Percentiles rank a stretch among this genome's conserved stretches.
These are phyloP conservation scores for Engystomops pustulosus DNA, from an alignment of 2,113 vertebrate genomes.

Conservation along the genomic window DNA sequence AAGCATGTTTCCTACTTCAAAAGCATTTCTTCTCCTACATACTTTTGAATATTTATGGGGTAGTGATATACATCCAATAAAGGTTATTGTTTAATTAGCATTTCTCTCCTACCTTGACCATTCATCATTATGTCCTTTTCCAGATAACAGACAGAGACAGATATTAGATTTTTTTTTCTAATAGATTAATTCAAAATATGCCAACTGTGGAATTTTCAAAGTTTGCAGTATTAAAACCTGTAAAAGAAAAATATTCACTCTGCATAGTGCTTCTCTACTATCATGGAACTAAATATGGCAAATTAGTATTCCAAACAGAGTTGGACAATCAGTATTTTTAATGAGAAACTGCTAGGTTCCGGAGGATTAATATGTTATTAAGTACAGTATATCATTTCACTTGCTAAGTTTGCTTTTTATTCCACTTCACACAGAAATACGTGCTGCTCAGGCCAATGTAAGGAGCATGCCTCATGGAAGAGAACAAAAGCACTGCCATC, in stretches of 20 bases:
- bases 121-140: constrained; percentile 48
- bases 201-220: constrained; percentile 47
- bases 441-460: constrained; percentile 37
- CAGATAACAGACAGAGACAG: constrained; percentile 31
- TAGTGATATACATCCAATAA: constrained; percentile 9
- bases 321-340: constrained; percentile 54
- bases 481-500: constrained; percentile 53
- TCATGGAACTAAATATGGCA: constrained; percentile 38
- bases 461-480: constrained; percentile 48
- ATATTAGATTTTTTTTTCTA: constrained; percentile 37
- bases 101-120: constrained; percentile 29
- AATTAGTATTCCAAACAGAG: constrained; percentile 55
- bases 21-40: not conserved
- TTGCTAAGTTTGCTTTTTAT: constrained; percentile 47
- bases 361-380: constrained; percentile 60
- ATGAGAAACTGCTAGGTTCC: constrained; percentile 56
- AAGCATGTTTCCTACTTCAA: not conserved
- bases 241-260: constrained; percentile 19
- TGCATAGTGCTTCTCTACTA: constrained; percentile 24
- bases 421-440: constrained; percentile 49
- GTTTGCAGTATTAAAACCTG: constrained; percentile 29
- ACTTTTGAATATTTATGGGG: constrained; percentile 13
- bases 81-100: constrained; percentile 47
- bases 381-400: constrained; percentile 54
- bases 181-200: constrained; percentile 48